Evolutionary conservation across 2,888 invertebrate species (phyloP), one percentile per base, ranked within the genome.

Genomic region (Leptinotarsa tumamoca): DNA sequence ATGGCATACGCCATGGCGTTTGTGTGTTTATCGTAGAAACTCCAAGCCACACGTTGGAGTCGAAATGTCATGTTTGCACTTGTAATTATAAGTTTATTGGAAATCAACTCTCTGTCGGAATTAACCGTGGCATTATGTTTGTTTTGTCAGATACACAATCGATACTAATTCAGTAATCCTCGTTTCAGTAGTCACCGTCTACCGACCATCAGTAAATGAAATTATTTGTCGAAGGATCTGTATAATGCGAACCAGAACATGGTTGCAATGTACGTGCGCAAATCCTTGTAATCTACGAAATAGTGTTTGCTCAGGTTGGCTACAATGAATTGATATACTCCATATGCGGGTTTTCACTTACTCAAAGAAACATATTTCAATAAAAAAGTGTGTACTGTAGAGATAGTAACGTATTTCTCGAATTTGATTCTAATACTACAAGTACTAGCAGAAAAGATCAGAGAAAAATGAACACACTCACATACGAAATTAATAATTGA

Each of bases 61-160:
- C 85, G 86, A 87, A 86, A 86, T 86, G 85, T 85, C 85, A 84
- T 87, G 87, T 87, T 88, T 87, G 84, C 84, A 79, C 80, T 83
- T 81, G 82, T 82, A 85, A 86, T 85, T 86, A 87, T 86, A 87
- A 87, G 87, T 87, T 86, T 85, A 87, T 76, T 72, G 69, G 67
- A 50, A 68, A 75, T 68, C 58, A 80, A 82, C 82, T 81, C 78
- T 82, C 27, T 27, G 61, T 79, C 75, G 78, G 76, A 81, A 81
- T 82, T 80, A 74, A 80, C 74, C 78, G 76, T 72, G 70, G 79
- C 78, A 83, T 83, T 82, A 79, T 84, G 82, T 84, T 83, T 82
- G 80, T 84, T 83, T 82, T 83, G 80, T 81, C 78, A 81, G 80
- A 82, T 83, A 85, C 83, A 84, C 85, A 85, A 85, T 86, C 86